Percentiles rank a stretch among this genome's conserved stretches.
phyloP scores from a whole-genome alignment of 2,888 invertebrate genomes.

The Drosophila parthenogenetica region DNA sequence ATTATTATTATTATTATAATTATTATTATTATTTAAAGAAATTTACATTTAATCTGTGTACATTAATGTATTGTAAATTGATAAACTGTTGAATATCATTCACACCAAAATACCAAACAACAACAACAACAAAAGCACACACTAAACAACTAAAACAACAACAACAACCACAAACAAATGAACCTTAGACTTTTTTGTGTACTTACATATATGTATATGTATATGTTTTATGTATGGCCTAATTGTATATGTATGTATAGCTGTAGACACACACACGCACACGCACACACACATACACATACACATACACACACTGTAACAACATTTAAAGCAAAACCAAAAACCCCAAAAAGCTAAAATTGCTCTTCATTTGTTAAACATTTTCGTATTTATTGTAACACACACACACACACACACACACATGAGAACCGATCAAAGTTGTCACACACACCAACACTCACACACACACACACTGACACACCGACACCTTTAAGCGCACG shows the following conservation, averaged over 20 bases:
- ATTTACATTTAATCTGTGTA: slow-evolving; percentile 66
- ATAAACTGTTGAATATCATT: slow-evolving; percentile 63
- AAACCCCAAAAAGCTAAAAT: slow-evolving; percentile 29
- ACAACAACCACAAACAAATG: slow-evolving; percentile 20
- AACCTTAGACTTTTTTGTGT: slow-evolving; percentile 49
- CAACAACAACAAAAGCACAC: slow-evolving; percentile 10
- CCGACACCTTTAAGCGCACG: slow-evolving; percentile 21
- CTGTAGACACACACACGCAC: slow-evolving; percentile 21
- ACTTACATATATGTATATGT: slow-evolving; percentile 45
- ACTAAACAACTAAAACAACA: too few relatives aligned
- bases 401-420: slow-evolving; percentile 20
- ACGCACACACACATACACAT: slow-evolving; percentile 21
- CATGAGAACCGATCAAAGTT: slow-evolving; percentile 42
- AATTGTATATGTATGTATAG: slow-evolving; percentile 33
- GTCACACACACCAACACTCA: slow-evolving; percentile 16
- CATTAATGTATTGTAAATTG: slow-evolving; percentile 73
- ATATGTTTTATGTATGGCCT: slow-evolving; percentile 23
- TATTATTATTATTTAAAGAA: slow-evolving; percentile 46
- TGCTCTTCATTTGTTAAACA: slow-evolving; percentile 56
- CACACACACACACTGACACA: slow-evolving; percentile 17
- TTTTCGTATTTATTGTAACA: slow-evolving; percentile 52
- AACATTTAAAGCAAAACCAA: slow-evolving; percentile 11
- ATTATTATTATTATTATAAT: slow-evolving; percentile 51
- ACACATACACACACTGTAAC: slow-evolving; percentile 18
- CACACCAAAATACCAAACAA: slow-evolving; percentile 64